Evolutionary conservation across 1,140 invertebrate genomes (phyloP), one percentile per base, ranked within the genome.

Genomic region (Akabosia matsudoensis): DNA sequence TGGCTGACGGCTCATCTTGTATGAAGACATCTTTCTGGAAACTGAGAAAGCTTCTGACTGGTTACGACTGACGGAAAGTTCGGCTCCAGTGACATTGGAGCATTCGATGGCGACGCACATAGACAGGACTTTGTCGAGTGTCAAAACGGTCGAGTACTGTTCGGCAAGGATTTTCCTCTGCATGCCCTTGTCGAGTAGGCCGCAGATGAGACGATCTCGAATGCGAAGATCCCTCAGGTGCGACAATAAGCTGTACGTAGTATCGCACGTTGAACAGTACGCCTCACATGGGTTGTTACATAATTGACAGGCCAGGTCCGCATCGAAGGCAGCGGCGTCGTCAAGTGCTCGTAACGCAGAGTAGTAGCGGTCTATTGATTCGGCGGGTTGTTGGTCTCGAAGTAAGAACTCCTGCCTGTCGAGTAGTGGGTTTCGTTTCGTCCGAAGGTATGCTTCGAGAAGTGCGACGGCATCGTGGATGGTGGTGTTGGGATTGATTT

Each of bases 81-180:
- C 31, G 3, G 24, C 61, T 4, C 61, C 61, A 16, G 31, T 30
- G 4, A 30, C 13, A 30, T 2, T 30, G 61, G 3, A 10, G 28
- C n/a, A 30, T 30, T 67, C 61, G 26, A 67, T 28, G 2, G 61
- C 61, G 4, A 31, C 22, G 61, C 61, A 67, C 10, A 67, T 67
- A n/a, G 24, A 14, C 10, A 67, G 61, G 1, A 67, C 61, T 10
- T 31, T 28, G 1, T 67, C 61, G 24, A 67, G 28, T 1, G 61
- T 30, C 61, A 67, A n/a, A 1, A 30, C 61, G 28, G 24, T 10
- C 2, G 61, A 67, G 61, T 67, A 67, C 61, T 67, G 61, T n/a
- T 67, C 61, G 28, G 61, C 30, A 13, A 67, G 61, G 13, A 67
- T 30, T n/a, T 67, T 67, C 61, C 61, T 28, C n/a, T 67, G 61